A percentile compares a stretch with the other conserved stretches of the same genome.
Conservation (phyloP, 2,888 invertebrate genomes). For the Odontothrips loti region DNA sequence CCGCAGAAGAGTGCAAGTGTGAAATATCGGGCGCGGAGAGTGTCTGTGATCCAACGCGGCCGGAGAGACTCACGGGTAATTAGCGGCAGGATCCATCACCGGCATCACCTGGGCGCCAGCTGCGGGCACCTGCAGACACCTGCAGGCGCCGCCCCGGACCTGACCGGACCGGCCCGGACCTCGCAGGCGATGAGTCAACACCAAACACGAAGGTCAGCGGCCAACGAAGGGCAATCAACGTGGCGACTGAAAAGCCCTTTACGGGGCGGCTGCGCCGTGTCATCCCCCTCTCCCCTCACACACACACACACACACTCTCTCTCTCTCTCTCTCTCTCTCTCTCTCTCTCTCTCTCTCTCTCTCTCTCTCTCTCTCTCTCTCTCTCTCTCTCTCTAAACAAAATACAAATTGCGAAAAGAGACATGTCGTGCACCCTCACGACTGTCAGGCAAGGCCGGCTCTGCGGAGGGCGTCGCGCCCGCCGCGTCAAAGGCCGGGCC, state of each 20-base stretch:
- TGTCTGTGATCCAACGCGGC: neutral
- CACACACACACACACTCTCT: too few relatives aligned
- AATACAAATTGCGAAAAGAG: too few relatives aligned
- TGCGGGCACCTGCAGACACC: neutral
- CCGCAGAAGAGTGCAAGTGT: slow-evolving; percentile 4
- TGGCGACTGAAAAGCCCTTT: neutral
- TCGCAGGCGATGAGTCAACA: neutral
- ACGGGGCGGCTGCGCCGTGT: too few relatives aligned
- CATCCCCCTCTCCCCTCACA: too few relatives aligned
- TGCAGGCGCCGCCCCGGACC: neutral
- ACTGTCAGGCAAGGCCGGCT: neutral
- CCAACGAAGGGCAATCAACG: neutral
- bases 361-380: too few relatives aligned
- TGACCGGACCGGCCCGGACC: neutral
- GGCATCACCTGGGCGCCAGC: neutral
- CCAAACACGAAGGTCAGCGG: neutral
- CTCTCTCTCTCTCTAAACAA: too few relatives aligned
- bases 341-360: too few relatives aligned
- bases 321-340: too few relatives aligned
- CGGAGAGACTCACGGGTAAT: neutral
- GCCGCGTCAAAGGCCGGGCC: neutral
- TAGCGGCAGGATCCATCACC: neutral
- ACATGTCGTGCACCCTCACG: neutral
- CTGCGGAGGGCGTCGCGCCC: neutral
- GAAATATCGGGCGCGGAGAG: neutral